Evolutionary conservation across 2,888 invertebrate species (phyloP).

Genomic region (Lasiommata megera): DNA sequence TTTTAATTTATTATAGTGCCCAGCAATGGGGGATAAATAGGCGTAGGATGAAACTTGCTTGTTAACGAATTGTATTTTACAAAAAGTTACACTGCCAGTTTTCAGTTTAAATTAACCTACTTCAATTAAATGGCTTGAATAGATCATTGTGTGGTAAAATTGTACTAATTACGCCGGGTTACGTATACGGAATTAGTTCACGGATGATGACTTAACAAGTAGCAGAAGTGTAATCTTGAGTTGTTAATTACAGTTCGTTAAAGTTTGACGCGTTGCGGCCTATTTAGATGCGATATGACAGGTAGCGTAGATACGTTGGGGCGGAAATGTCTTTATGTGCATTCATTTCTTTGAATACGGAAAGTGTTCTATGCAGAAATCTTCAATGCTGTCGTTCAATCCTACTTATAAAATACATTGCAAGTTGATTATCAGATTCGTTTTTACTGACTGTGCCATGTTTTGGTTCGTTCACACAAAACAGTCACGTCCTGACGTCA

Average conservation of each 20-base stretch:
- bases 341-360: not conserved
- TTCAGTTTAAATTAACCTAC: not conserved
- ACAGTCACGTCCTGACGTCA: no score
- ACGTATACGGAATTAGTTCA: slow-evolving; percentile 8
- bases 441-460: no score
- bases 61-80: not conserved
- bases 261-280: slow-evolving; percentile 4
- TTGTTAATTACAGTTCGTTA: slow-evolving; percentile 8
- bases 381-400: not conserved
- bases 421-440: no score
- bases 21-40: no score
- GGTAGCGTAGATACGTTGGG: not conserved
- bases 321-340: not conserved
- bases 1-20: no score
- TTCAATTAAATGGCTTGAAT: not conserved
- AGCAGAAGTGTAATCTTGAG: not conserved
- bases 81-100: not conserved
- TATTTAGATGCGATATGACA: slow-evolving; percentile 4
- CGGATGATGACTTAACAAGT: slow-evolving; percentile 9
- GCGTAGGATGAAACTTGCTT: not conserved
- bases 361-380: not conserved
- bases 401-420: not conserved
- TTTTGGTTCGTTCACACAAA: no score
- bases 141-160: slow-evolving; percentile 4
- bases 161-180: slow-evolving; percentile 5